A percentile compares a stretch with the other conserved stretches of the same genome.
Conservation (phyloP, 2,888 invertebrate species). For the Portevinia maculata region DNA sequence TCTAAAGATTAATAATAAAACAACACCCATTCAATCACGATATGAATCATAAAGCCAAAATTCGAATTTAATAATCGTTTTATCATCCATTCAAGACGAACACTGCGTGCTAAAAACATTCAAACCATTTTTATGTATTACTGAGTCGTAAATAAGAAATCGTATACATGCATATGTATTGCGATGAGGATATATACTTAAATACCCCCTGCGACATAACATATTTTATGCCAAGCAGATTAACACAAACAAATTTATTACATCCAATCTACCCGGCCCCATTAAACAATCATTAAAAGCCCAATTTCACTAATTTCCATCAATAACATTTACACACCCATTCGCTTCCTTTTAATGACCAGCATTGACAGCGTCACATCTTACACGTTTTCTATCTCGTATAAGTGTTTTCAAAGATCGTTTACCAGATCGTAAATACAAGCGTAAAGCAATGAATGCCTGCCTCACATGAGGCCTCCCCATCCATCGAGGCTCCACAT, state of each 20-base stretch:
- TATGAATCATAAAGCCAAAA: constrained; percentile 31
- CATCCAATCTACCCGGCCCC: constrained; percentile 52
- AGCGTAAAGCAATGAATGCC: constrained; percentile 24
- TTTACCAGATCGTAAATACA: constrained; percentile 57
- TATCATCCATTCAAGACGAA: constrained; percentile 19
- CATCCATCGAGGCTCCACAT: constrained; percentile 10
- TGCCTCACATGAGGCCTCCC: constrained; percentile 6
- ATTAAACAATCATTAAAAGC: constrained; percentile 69
- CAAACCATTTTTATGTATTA: constrained; percentile 18
- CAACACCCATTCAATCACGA: constrained; percentile 14
- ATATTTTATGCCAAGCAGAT: constrained; percentile 31
- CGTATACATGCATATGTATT: constrained; percentile 12
- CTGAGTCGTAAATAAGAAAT: constrained; percentile 38
- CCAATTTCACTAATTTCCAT: constrained; percentile 69
- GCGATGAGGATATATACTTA: too few species aligned
- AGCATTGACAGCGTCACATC: constrained; percentile 5
- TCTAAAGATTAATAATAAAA: constrained; percentile 13
- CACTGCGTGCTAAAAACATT: constrained; percentile 16
- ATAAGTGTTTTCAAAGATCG: constrained; percentile 49
- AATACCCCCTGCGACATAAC: constrained; percentile 9
- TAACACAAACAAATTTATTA: constrained; percentile 61
- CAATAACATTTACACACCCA: constrained; percentile 49
- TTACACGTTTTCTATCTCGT: constrained; percentile 14
- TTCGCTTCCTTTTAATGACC: constrained; percentile 24
- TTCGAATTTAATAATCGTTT: constrained; percentile 38